Conservation (phyloP, 2,888 invertebrate species). For the Ecdyonurus torrentis region DNA sequence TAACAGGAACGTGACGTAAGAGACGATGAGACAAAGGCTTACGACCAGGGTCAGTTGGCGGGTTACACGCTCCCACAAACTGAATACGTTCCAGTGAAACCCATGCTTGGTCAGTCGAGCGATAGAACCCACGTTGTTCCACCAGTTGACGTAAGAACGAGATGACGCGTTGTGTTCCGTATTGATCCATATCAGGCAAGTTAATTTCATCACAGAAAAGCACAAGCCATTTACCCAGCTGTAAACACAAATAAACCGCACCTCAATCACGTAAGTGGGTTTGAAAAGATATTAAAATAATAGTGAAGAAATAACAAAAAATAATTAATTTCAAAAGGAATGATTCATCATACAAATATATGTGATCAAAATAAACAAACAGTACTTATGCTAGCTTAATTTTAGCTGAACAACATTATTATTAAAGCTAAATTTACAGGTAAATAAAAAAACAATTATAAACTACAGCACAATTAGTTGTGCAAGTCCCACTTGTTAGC, state of each 20-base stretch:
- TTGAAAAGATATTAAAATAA: no score
- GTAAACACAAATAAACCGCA: background rate
- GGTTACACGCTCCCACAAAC: conserved; percentile 99
- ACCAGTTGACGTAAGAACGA: conserved; percentile 95
- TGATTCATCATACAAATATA: no score
- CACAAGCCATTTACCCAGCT: conserved; percentile 95
- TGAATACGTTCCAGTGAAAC: conserved; percentile 94
- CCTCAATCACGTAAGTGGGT: background rate
- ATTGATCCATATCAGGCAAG: conserved; percentile 96
- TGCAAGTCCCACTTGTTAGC: no score
- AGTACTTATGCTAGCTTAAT: no score
- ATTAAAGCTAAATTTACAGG: no score
- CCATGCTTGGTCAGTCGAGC: conserved; percentile 90
- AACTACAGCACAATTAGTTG: no score
- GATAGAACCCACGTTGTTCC: conserved; percentile 85
- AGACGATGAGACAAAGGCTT: conserved; percentile 86
- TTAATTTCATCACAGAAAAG: conserved; percentile 99
- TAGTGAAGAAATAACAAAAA: background rate
- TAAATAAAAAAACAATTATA: no score
- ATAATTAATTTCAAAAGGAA: background rate
- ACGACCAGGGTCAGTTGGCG: conserved; percentile 96
- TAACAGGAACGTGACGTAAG: conserved; percentile 89
- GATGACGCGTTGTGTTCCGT: conserved; percentile 96
- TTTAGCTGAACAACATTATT: no score
- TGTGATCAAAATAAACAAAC: no score